Base-by-base conservation (phyloP, 2,888 invertebrate species). In the Stenodera caucasica region DNA sequence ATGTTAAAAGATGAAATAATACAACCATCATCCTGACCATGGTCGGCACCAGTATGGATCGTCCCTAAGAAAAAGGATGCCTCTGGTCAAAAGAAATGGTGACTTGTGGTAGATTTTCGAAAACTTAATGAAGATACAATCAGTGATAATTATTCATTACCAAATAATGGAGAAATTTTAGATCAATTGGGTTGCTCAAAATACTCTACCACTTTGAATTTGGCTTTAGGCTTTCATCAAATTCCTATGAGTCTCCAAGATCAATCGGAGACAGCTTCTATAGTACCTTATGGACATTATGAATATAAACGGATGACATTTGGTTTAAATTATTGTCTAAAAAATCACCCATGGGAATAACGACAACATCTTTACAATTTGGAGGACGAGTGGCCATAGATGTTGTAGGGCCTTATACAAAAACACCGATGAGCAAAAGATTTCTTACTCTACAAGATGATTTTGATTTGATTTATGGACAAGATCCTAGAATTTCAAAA, bases 21-120 rank as follows among this genome's bases (percentile, higher is more conserved):
- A 8, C 51, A 60, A 64, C 65, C 63, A 14, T 61, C 60, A 8
- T 30, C 56, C 52, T 62, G 63, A 2, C 64, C 71, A 26, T 70
- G 68, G 69, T 58, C 56, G 1, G 63, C 68, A 2, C 71, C 72
- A 1, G 63, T 71, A 8, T 70, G 67, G 67, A 67, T 74, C 0
- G 71, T 73, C 2, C 65, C 67, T 6, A 67, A 62, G 58, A 71
- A 71, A 37, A 11, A 55, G 8, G 69, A 70, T 49, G 63, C 65
- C 15, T 57, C 58, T 2, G 66, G 68, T 4, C 61, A 67, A 53
- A 58, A 55, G 9, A 60, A 72, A 66, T 70, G 65, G 66, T 23
- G 69, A 29, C 35, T 68, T 6, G 70, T 70, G 1, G 56, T 69
- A 14, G 71, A 72, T 37, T 70, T 65, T 21, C 32, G 67, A 11